phyloP scores from a whole-genome alignment of 2,888 invertebrate genomes.

The Polymixis flavicincta region DNA sequence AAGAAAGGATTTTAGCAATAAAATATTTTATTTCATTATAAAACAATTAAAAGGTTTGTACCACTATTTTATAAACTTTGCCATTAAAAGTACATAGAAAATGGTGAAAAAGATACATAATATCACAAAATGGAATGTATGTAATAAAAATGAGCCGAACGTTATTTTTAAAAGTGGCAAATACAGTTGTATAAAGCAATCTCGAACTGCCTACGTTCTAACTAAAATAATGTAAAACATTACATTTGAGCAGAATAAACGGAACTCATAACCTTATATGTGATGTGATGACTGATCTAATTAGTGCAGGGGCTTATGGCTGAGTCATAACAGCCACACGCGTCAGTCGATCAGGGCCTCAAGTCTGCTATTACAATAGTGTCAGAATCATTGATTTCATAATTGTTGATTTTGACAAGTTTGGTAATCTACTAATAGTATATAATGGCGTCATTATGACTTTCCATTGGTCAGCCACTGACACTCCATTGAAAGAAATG shows the following conservation, averaged over 20 bases:
- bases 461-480: too few relatives aligned
- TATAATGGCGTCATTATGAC: too few relatives aligned
- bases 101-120: constrained; percentile 48
- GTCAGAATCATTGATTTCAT: too few relatives aligned
- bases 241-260: constrained; percentile 48
- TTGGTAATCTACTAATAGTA: too few relatives aligned
- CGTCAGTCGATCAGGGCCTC: not conserved
- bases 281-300: not conserved
- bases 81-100: constrained; percentile 68
- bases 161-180: constrained; percentile 53
- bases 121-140: constrained; percentile 74
- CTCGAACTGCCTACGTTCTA: constrained; percentile 27
- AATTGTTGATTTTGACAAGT: too few relatives aligned
- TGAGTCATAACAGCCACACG: not conserved
- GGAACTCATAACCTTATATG: constrained; percentile 8
- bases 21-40: constrained; percentile 87
- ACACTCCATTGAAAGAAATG: too few relatives aligned
- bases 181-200: constrained; percentile 54
- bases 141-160: constrained; percentile 65
- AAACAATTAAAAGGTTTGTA: constrained; percentile 83
- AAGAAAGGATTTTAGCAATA: constrained; percentile 79
- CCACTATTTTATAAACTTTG: constrained; percentile 74
- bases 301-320: not conserved
- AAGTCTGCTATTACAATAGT: too few relatives aligned
- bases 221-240: constrained; percentile 25